A percentile compares a stretch with the other conserved stretches of the same genome.
Conservation (phyloP, 2,113 vertebrate genomes). For the Hippocampus abdominalis region DNA sequence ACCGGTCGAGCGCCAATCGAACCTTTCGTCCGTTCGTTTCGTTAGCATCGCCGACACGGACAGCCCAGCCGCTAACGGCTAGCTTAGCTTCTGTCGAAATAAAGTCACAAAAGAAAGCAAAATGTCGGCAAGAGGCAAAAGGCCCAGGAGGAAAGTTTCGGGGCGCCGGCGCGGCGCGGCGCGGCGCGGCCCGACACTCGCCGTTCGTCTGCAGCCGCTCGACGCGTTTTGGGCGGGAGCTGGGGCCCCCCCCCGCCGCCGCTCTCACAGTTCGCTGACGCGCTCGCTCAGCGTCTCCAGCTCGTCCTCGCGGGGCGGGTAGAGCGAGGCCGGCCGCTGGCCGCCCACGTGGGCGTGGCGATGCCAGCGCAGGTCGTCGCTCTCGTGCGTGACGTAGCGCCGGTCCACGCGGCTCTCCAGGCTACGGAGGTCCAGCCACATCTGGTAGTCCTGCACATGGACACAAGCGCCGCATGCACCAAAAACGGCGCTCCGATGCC, state of each 20-base stretch:
- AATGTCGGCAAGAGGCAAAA: background rate
- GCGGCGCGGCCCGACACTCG: background rate
- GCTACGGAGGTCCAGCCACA: constrained; percentile 92
- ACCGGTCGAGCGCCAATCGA: background rate
- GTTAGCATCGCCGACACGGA: background rate
- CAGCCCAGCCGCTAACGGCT: background rate
- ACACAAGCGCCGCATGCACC: background rate
- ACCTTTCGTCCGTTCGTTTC: background rate
- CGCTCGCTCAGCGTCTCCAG: constrained; percentile 90
- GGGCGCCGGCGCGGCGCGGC: background rate
- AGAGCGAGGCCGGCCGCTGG: constrained; percentile 70
- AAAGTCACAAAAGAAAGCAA: background rate
- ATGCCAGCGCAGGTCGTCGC: constrained; percentile 91
- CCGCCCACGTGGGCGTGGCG: constrained; percentile 78
- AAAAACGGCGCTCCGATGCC: background rate
- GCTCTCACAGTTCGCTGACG: constrained; percentile 88
- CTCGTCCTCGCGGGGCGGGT: constrained; percentile 82
- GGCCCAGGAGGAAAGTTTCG: background rate
- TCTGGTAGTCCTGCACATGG: constrained; percentile 86
- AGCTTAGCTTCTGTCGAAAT: background rate
- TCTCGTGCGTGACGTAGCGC: constrained; percentile 97
- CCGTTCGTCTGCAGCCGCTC: no score
- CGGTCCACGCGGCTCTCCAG: constrained; percentile 88
- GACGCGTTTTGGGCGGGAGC: no score
- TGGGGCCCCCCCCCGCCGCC: background rate